Evolutionary conservation across 2,888 invertebrate species (phyloP).

Genomic region (Drosophila setosimentum): DNA sequence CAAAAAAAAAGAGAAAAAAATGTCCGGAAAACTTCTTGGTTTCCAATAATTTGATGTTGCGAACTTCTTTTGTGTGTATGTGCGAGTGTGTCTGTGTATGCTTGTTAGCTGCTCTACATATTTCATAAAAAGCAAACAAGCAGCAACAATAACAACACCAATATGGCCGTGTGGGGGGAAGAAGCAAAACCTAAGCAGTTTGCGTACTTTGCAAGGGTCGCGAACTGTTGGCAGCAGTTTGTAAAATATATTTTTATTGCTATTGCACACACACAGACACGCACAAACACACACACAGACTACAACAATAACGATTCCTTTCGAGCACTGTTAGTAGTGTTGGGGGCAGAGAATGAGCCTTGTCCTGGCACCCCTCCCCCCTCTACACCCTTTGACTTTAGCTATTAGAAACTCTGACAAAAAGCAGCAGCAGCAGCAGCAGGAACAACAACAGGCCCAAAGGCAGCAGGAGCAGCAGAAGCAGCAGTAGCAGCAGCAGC

Average conservation of each 20-base stretch:
- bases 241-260: slow-evolving; percentile 82
- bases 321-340: slow-evolving; percentile 20
- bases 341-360: slow-evolving; percentile 35
- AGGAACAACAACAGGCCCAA: slow-evolving; percentile 31
- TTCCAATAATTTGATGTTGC: slow-evolving; percentile 80
- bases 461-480: slow-evolving; percentile 53
- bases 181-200: slow-evolving; percentile 74
- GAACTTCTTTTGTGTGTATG: slow-evolving; percentile 74
- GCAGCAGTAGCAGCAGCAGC: slow-evolving; percentile 23
- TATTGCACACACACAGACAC: slow-evolving; percentile 67
- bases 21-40: slow-evolving; percentile 66
- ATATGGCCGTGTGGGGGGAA: slow-evolving; percentile 12
- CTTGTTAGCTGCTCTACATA: slow-evolving; percentile 80
- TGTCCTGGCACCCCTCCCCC: slow-evolving; percentile 2
- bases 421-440: slow-evolving; percentile 53
- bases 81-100: slow-evolving; percentile 20
- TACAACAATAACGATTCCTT: slow-evolving; percentile 46
- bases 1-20: slow-evolving; percentile 4
- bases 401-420: slow-evolving; percentile 75
- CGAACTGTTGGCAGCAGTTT: slow-evolving; percentile 75
- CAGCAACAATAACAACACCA: slow-evolving; percentile 45
- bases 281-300: slow-evolving; percentile 14
- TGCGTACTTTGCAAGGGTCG: slow-evolving; percentile 63
- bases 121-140: slow-evolving; percentile 74
- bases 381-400: slow-evolving; percentile 69